phyloP scores from a whole-genome alignment of 2,113 vertebrate species.

The Ifrita kowaldi region DNA sequence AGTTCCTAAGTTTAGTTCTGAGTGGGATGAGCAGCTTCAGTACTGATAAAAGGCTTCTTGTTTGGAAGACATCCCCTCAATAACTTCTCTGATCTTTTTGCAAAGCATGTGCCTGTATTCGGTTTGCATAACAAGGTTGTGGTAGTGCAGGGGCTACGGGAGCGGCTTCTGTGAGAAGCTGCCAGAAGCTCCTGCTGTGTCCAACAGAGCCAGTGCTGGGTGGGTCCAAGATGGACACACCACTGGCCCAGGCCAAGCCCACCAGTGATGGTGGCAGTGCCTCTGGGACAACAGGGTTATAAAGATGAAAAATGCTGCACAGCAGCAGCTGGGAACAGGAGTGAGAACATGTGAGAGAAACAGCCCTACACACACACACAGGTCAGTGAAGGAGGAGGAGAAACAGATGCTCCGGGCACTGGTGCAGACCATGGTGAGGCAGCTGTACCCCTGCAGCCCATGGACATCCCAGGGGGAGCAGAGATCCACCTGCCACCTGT shows the following conservation, averaged over 20 bases:
- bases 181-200: background rate
- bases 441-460: background rate
- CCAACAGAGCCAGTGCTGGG: accelerated
- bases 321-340: background rate
- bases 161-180: background rate
- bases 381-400: background rate
- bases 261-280: accelerated
- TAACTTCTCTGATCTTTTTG: background rate
- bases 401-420: accelerated
- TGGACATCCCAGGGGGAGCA: background rate
- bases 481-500: background rate
- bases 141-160: background rate
- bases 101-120: accelerated
- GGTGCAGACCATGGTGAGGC: too few species aligned
- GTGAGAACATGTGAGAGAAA: background rate
- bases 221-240: accelerated
- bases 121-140: background rate
- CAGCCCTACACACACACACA: background rate
- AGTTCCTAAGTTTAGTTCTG: background rate
- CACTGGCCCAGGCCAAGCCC: accelerated
- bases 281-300: background rate
- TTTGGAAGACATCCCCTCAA: background rate
- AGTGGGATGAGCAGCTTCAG: background rate
- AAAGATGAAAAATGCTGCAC: background rate
- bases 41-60: background rate